These are phyloP conservation scores for Agrochola circellaris DNA, from an alignment of 2,888 invertebrate species.

Conservation along the genomic window DNA sequence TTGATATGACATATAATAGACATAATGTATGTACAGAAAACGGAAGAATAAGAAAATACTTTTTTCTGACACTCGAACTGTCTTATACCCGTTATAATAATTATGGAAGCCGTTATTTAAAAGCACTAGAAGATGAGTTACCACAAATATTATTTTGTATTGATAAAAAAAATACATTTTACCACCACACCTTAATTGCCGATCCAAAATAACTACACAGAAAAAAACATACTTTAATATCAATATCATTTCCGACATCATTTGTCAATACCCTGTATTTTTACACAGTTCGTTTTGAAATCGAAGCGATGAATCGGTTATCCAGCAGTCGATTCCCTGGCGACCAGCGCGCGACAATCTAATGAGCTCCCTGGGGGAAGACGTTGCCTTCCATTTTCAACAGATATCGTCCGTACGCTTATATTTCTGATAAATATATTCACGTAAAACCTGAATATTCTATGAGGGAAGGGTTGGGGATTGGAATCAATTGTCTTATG, in stretches of 20 bases:
- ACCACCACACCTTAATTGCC: background rate
- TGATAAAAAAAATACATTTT: background rate
- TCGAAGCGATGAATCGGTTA: constrained; percentile 75
- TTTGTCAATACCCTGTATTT: constrained; percentile 66
- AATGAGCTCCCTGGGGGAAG: constrained; percentile 79
- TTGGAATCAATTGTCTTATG: constrained; percentile 68
- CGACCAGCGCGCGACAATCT: constrained; percentile 74
- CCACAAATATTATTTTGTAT: background rate
- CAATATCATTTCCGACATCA: constrained; percentile 50
- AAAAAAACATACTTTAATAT: constrained; percentile 16
- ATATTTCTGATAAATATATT: constrained; percentile 69
- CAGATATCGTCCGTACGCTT: constrained; percentile 69
- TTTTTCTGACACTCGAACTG: background rate
- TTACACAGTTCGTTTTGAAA: constrained; percentile 73
- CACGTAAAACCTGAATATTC: constrained; percentile 69
- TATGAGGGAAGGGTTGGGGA: constrained; percentile 63
- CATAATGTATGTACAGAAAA: background rate
- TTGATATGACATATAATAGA: constrained; percentile 15
- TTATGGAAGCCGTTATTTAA: background rate
- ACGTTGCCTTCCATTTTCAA: constrained; percentile 73
- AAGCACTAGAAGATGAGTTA: background rate
- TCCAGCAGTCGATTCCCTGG: constrained; percentile 67
- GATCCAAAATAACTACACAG: background rate
- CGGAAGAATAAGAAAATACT: background rate
- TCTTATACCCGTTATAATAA: background rate